Conservation (phyloP, 2,888 invertebrate genomes). For the Cryptops parisi region DNA sequence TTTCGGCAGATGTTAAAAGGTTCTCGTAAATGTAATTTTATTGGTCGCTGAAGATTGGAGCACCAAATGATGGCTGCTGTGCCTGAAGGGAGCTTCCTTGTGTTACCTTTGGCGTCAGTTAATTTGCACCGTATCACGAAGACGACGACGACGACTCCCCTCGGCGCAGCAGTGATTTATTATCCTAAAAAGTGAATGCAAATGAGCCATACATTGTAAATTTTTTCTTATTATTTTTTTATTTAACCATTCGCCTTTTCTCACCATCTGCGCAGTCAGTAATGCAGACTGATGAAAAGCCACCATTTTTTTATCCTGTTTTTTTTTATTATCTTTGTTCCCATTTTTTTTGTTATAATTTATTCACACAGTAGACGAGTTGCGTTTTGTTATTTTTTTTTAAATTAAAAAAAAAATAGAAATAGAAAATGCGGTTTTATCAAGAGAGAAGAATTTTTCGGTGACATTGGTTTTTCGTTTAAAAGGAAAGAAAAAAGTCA, state of each 20-base stretch:
- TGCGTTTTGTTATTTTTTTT: too few species aligned
- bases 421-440: too few species aligned
- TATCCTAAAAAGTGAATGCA: conserved; percentile 14
- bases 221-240: too few species aligned
- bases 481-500: too few species aligned
- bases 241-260: too few species aligned
- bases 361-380: too few species aligned
- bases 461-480: too few species aligned
- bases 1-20: background rate
- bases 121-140: conserved; percentile 13
- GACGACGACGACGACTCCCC: background rate
- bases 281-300: conserved; percentile 12
- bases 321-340: too few species aligned
- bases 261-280: conserved; percentile 8
- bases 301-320: conserved; percentile 2
- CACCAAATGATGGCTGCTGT: too few species aligned
- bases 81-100: conserved; percentile 6
- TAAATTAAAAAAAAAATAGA: too few species aligned
- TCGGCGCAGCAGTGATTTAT: conserved; percentile 12
- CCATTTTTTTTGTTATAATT: too few species aligned
- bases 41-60: background rate
- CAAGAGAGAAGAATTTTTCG: too few species aligned
- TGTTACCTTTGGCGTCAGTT: conserved; percentile 12
- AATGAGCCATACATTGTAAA: conserved; percentile 15
- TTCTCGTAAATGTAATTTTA: conserved; percentile 1